Evolutionary conservation across 1,140 invertebrate genomes (phyloP), one percentile per base, ranked within the genome.

Genomic region (Anoplolepis gracilipes): DNA sequence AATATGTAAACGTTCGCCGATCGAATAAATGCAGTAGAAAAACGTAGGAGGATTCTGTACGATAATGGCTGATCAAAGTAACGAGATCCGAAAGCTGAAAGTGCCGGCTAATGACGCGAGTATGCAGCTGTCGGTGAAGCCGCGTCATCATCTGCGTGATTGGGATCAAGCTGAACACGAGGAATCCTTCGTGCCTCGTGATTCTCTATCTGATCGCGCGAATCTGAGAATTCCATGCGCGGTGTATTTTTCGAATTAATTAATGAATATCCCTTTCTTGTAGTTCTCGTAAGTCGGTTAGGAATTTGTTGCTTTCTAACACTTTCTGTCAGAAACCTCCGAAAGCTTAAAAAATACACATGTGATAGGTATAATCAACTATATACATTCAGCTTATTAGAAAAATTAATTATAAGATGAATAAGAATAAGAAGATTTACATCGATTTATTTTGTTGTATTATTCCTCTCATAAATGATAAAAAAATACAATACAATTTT

Each of bases 101-200:
- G 85, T 88, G 88, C 70, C 36, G 75, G 86, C 85, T 88, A 90
- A 85, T 82, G 85, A 67, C 73, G 67, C 73, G 78, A 88, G 39
- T 82, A 79, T 75, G 89, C 90, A 91, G 90, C 90, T 91, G 89
- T 85, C 84, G 84, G 70, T 87, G 84, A 53, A 84, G 79, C 79
- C 64, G 85, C 87, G 86, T 88, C 85, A 90, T 91, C 90, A 90
- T 89, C 75, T 86, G 90, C 89, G 84, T 92, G 90, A 92, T 92
- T 92, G 91, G 84, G 69, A 87, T 85, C 86, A 70, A 89, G 49
- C 57, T 69, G 62, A 76, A 87, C 88, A 46, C 82, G 28, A 42
- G 22, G 42, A 55, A 53, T 84, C 39, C 25, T 84, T 84, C 59
- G 36, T 78, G 25, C 70, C 25, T 39, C 81, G 61, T 75, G 69